Evolutionary conservation across 1,140 invertebrate genomes (phyloP), one percentile per base, ranked within the genome.

Genomic region (Limonius californicus): DNA sequence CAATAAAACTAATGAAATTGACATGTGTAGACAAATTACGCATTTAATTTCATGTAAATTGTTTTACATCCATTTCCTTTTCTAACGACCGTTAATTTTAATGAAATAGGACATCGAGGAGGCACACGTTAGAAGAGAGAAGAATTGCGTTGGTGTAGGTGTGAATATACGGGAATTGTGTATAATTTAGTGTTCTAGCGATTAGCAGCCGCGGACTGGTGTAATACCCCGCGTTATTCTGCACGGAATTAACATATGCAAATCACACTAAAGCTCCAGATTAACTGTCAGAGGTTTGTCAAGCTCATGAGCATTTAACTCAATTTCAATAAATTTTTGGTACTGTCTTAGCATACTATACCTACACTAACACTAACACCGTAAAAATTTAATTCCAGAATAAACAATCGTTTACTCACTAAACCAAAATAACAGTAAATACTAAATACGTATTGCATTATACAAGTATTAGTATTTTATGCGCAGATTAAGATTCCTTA

Each of bases 41-140:
- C 16, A 23, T 57, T 47, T 62, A 62, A 62, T 62, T 62, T 45
- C 19, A 62, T 63, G 61, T 63, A 58, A 63, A 63, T 63, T 54
- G 55, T 57, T 43, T 43, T 27, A 45, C 42, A 45, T 45, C 42
- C n/a, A 45, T 45, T 45, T 45, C 42, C 42, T 45, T 45, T 45
- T 45, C 42, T 15, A 45, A 45, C 16, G 42, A 15, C n/a, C 2
- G 16, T 45, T 45, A 45, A 45, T 45, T 45, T 18, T n/a, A 45
- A 45, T 18, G 42, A 45, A 45, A 45, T 45, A n/a, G 42, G 16
- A 45, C 6, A 45, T 45, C n/a, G 42, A 45, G 42, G 42, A n/a
- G 12, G 12, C 14, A 15, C 16, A 45, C 12, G 2, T 4, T 45
- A 18, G n/a, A 45, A 45, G n/a, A 45, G 42, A 45, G 42, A 45